Percentiles rank a stretch among this genome's conserved stretches.
Conservation (phyloP, 2,888 invertebrate species). For the Tribolium freemani region DNA sequence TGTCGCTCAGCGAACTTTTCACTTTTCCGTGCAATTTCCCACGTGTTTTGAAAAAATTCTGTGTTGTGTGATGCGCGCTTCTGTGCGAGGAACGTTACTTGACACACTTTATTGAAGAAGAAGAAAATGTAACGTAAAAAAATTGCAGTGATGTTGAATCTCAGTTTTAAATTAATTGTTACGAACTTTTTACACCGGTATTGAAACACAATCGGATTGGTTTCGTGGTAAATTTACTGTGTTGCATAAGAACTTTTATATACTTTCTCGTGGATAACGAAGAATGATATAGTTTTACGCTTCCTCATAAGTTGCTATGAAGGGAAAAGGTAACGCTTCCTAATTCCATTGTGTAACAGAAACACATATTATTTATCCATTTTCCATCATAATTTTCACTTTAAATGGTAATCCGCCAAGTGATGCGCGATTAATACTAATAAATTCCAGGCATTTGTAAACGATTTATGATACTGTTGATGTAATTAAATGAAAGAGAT, state of each 20-base stretch:
- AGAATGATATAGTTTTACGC: constrained; percentile 21
- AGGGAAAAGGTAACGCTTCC: background rate
- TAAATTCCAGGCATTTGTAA: no score
- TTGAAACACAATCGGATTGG: constrained; percentile 12
- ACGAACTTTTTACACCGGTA: background rate
- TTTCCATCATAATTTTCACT: no score
- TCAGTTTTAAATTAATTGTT: background rate
- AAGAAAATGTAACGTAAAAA: background rate
- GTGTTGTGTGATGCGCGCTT: background rate
- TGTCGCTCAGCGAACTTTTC: constrained; percentile 18
- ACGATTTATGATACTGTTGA: no score
- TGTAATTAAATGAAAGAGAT: no score
- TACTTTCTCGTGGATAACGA: constrained; percentile 23
- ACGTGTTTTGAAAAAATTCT: constrained; percentile 17
- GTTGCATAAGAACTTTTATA: constrained; percentile 29
- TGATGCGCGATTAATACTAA: no score
- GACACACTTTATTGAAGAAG: constrained; percentile 17
- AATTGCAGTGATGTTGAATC: background rate
- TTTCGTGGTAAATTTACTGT: constrained; percentile 20
- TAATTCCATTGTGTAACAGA: background rate
- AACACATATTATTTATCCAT: background rate
- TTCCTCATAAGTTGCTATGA: constrained; percentile 8
- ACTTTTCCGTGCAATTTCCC: constrained; percentile 13
- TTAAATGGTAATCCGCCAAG: no score
- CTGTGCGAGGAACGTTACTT: constrained; percentile 26